Evolutionary conservation across 2,888 invertebrate species (phyloP), one percentile per base, ranked within the genome.

Genomic region (Anticlea derivata): DNA sequence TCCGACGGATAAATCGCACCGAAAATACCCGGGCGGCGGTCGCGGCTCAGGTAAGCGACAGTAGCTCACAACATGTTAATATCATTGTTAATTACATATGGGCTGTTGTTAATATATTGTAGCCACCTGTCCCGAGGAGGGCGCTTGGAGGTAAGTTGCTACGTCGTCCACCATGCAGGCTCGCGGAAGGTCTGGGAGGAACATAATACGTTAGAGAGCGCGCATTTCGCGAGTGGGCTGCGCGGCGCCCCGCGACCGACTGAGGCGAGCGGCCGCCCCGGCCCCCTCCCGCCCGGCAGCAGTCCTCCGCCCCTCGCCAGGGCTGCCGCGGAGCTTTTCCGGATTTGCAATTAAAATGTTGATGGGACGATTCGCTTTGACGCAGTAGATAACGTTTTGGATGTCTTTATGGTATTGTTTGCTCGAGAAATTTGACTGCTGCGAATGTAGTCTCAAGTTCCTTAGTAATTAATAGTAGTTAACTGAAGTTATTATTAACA

Each of bases 81-180:
- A 88, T 86, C 86, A 87, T 89, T 89, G 90, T 90, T 88, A 90
- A 90, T 90, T 90, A 91, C 91, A 90, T 90, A 88, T 90, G 85
- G 86, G 87, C 85, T 88, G 85, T 86, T 87, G 86, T 87, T 86
- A 86, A 86, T 86, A 85, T 61, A 84, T 83, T 86, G 84, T 89
- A 88, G 86, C 93, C 94, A 96, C 96, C 96, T 97, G 96, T 94
- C 96, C 96, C 93, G 96, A 96, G 93, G 96, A 96, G 93, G 96
- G 96, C 92, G 96, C 96, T 94, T 96, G 96, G 84, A 96, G 95
- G 93, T 96, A 97, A 89, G 96, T 96, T 91, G 96, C 96, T 91
- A 96, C 96, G 95, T 96, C 96, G 94, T 96, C 96, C 94, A 96
- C 96, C 96, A 96, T 96, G 94, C 96, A 96, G 95, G 96, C 96